Percentiles rank a stretch among this genome's conserved stretches.
Evolutionary conservation across 2,797 vertebrate species (phyloP).

Genomic region (Mus spretus): DNA sequence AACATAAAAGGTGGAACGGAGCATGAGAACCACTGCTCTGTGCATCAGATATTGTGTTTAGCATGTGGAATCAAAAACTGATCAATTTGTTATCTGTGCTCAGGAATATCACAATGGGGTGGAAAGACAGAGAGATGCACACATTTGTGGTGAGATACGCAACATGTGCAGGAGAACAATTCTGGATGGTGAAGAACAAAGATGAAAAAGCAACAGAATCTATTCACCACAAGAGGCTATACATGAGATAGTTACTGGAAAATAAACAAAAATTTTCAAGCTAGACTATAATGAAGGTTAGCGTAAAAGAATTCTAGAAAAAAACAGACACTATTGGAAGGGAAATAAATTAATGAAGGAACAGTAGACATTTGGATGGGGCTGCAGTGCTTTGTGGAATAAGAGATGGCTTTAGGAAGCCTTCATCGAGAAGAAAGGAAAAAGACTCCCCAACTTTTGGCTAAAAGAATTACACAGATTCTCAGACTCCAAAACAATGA

Average conservation of each 20-base stretch:
- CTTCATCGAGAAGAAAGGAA: not conserved
- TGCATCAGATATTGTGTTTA: not conserved
- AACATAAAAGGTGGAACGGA: not conserved
- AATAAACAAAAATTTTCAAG: not conserved
- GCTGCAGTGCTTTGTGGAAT: not conserved
- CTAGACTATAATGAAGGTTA: not conserved
- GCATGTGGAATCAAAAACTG: not conserved
- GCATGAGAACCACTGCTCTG: rapidly evolving
- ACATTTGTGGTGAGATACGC: no score
- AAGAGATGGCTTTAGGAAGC: not conserved
- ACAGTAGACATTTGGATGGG: not conserved
- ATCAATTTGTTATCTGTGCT: not conserved
- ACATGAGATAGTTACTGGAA: not conserved
- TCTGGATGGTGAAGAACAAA: not conserved
- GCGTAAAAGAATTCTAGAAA: not conserved
- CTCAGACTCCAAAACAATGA: not conserved
- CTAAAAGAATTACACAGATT: not conserved
- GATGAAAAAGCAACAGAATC: not conserved
- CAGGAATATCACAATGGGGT: not conserved
- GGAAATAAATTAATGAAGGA: not conserved
- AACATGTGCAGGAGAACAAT: not conserved
- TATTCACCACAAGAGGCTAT: no score
- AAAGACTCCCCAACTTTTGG: not conserved
- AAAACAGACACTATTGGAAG: not conserved
- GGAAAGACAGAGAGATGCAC: not conserved